Percentiles rank a stretch among this genome's conserved stretches.
Conservation (phyloP, 2,888 invertebrate species). For the Xanthorhoe spadicearia region DNA sequence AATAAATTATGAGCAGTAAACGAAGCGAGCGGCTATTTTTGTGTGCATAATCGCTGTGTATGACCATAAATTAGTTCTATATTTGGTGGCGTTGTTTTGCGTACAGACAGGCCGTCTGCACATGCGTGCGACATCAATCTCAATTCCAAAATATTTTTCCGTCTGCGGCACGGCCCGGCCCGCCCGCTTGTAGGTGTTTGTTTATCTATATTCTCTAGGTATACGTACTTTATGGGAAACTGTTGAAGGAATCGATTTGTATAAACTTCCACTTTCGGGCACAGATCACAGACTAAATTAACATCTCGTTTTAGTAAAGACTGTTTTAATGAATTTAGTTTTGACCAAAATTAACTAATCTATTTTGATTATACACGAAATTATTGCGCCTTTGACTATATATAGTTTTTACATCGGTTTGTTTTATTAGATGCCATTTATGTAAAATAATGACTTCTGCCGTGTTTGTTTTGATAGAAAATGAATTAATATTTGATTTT, state of each 20-base stretch:
- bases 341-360: conserved; percentile 15
- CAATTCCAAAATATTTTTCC: conserved; percentile 84
- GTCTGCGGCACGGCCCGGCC: conserved; percentile 63
- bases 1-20: conserved; percentile 69
- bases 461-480: not conserved
- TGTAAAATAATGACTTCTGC: not conserved
- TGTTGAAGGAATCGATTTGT: conserved; percentile 29
- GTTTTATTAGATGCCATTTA: not conserved
- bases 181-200: conserved; percentile 27
- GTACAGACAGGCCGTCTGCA: conserved; percentile 81
- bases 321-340: conserved; percentile 15
- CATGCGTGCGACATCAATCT: conserved; percentile 84
- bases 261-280: conserved; percentile 36
- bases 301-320: conserved; percentile 25
- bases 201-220: conserved; percentile 29
- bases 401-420: not conserved
- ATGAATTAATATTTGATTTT: conserved; percentile 8
- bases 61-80: conserved; percentile 84
- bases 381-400: conserved; percentile 9
- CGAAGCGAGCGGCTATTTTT: conserved; percentile 68
- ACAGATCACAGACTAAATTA: conserved; percentile 30
- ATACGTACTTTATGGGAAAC: conserved; percentile 29
- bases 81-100: conserved; percentile 83
- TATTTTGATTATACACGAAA: conserved; percentile 6
- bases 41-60: conserved; percentile 81